Evolutionary conservation across 2,113 vertebrate species (phyloP), one percentile per base, ranked within the genome.

Genomic region (Conger conger): DNA sequence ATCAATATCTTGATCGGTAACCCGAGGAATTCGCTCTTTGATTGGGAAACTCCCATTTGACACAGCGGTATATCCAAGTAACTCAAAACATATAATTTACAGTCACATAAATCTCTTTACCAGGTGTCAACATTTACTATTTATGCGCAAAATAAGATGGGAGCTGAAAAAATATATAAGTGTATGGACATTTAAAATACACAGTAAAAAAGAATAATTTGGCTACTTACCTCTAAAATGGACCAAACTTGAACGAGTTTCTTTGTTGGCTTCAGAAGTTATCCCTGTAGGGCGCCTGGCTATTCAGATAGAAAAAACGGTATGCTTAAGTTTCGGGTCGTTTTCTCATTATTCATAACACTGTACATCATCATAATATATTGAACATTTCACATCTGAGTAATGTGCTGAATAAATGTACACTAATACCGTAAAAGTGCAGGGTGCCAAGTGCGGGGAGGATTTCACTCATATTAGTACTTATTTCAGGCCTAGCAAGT

Each of bases 211-310:
- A 45, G 0, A 11, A 76, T 37, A 38, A 57, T 60, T 84, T 87
- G 87, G 90, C 87, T 80, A 88, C 84, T 85, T 88, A 90, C 83
- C 81, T 87, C 79, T 84, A 84, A 83, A 84, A 91, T 86, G 91
- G 92, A 93, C 91, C 92, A 94, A 94, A 93, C 88, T 86, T 90
- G 30, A 81, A 83, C 76, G 78, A 81, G 45, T 83, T 80, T 50
- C 30, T 33, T 42, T 45, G 86, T 53, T 83, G 36, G 79, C 53
- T 82, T 15, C 50, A 60, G 45, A 11, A 73, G 23, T 73, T 33
- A 33, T 73, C 68, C 27, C 5, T 4, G 27, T 63, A 8, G 33
- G 79, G 30, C 79, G 68, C 86, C 30, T 76, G 82, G 50, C 81
- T 73, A n/a, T 76, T 60, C 63, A 76, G 15, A 37, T 27, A 82